Evolutionary conservation across 2,797 vertebrate genomes (phyloP), one percentile per base, ranked within the genome.

Genomic region (Pyrocephalus nanus): DNA sequence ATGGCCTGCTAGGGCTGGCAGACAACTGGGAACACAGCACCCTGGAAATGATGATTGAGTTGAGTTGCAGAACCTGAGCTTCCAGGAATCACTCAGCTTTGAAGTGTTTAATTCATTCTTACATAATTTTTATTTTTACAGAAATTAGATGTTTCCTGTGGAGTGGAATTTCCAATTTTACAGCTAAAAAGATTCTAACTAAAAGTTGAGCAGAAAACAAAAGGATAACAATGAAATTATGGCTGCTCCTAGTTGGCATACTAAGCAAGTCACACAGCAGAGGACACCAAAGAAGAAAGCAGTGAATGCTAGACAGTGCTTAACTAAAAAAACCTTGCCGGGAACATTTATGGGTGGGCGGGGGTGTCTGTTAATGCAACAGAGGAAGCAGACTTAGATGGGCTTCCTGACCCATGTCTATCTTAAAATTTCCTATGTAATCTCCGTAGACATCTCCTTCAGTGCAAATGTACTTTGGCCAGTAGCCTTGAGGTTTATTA

Each of bases 391-490:
- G 95, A 79, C 78, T 42, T 92, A 51, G 40, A 84, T 94, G 92
- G 14, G 78, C 87, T 97, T 98, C 97, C 97, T 96, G 96, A 94
- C 89, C 94, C 61, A 58, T 40, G 71, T 72, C 87, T 94, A 26
- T 96, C 97, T 97, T 97, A 91, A 95, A 93, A 96, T 94, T 97
- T 98, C 97, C 97, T 97, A 94, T 97, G 93, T 94, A 96, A 97
- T 96, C 91, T 96, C 92, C 82, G 95, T 50, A 95, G 92, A 92
- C 92, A 92, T 96, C 96, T 97, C 95, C 95, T 93, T 86, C 88
- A 88, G 92, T 65, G 30, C 83, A 97, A 97, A 97, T 96, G 95
- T 91, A 95, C 85, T 97, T 96, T 97, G 97, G 94, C 97, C 95
- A 92, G 95, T 97, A 97, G 97, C 95, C 96, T 96, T 96, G 96